Conservation (phyloP, 2,113 vertebrate species). For the Atrichornis clamosus region DNA sequence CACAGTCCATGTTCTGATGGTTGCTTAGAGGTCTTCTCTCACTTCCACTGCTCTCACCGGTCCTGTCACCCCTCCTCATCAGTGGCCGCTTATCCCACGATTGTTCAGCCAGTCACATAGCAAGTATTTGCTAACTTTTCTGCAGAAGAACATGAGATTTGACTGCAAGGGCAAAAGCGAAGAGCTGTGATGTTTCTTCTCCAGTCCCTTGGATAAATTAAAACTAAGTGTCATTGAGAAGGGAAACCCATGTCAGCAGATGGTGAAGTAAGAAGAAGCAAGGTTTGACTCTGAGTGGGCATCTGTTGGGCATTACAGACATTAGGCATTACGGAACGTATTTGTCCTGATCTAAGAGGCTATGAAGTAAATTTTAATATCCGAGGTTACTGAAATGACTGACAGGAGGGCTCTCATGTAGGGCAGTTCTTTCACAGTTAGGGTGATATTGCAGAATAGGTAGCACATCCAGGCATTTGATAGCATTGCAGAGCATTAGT, state of each 20-base stretch:
- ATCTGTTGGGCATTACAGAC: background rate
- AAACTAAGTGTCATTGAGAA: background rate
- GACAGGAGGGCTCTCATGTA: background rate
- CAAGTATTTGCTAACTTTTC: background rate
- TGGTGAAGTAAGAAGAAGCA: background rate
- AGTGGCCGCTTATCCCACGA: background rate
- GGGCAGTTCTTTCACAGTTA: background rate
- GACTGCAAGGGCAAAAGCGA: background rate
- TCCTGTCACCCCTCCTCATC: background rate
- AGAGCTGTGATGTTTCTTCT: background rate
- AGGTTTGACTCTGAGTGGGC: background rate
- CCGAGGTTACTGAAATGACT: background rate
- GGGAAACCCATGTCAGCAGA: background rate
- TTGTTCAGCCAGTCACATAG: background rate
- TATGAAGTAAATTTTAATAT: background rate
- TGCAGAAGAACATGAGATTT: background rate
- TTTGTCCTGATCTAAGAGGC: background rate
- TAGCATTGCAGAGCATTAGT: background rate
- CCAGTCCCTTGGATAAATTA: background rate
- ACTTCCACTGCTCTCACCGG: background rate
- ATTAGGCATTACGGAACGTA: accelerated
- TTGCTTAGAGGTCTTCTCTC: background rate
- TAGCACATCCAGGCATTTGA: background rate
- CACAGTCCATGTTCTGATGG: background rate
- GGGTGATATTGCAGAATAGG: background rate